Evolutionary conservation across 2,113 vertebrate genomes (phyloP).

Genomic region (Callipepla californica): DNA sequence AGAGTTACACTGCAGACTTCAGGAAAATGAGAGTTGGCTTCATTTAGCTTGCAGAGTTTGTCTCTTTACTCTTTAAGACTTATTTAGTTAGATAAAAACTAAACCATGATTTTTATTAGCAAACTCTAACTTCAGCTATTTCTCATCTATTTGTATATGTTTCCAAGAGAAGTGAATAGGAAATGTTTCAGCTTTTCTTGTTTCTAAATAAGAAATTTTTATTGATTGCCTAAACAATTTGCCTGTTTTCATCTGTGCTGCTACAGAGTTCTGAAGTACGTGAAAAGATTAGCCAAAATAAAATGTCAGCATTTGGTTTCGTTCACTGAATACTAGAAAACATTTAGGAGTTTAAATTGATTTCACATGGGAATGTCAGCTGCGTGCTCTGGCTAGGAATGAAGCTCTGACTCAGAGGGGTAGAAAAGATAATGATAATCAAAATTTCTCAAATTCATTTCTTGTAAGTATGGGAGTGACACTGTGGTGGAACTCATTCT

Average conservation of each 20-base stretch:
- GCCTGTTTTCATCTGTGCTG: neutral
- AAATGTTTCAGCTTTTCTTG: neutral
- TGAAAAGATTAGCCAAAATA: slow-evolving; percentile 10
- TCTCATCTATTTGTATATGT: neutral
- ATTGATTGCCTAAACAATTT: slow-evolving; percentile 18
- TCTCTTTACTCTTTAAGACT: neutral
- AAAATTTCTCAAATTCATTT: slow-evolving; percentile 28
- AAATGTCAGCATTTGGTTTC: slow-evolving; percentile 36
- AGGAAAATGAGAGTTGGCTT: neutral
- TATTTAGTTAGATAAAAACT: neutral
- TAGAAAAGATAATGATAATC: slow-evolving; percentile 20
- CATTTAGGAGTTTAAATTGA: slow-evolving; percentile 16
- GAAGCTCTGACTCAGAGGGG: slow-evolving; percentile 11
- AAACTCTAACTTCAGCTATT: neutral
- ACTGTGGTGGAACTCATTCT: neutral
- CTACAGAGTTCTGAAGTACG: neutral
- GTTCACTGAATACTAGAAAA: neutral
- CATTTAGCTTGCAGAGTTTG: neutral
- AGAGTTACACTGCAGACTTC: neutral
- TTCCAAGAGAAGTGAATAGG: neutral
- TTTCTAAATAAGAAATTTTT: neutral
- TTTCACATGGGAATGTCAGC: slow-evolving; percentile 39
- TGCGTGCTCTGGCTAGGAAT: slow-evolving; percentile 36
- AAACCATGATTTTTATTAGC: neutral
- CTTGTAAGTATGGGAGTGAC: neutral